phyloP scores from a whole-genome alignment of 37 sponge, comb jelly and placozoan genomes.

The Axinella damicornis region DNA sequence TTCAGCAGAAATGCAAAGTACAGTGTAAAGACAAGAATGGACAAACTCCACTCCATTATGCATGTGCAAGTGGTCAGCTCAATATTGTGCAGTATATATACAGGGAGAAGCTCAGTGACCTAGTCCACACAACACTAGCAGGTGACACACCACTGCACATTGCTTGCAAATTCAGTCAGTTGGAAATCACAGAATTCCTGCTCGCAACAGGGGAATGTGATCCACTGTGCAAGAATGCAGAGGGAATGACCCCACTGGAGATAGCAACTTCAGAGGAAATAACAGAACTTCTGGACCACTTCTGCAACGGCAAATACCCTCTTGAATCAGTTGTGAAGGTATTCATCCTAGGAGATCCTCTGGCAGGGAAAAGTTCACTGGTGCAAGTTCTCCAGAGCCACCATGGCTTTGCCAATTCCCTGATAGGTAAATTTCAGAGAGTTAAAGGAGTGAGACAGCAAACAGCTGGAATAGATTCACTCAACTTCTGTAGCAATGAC shows the following conservation, averaged over 20 bases:
- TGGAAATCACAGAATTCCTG: neutral
- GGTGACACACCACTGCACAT: slow-evolving; percentile 8
- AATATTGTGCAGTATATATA: neutral
- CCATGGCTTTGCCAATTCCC: neutral
- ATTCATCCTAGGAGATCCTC: slow-evolving; percentile 29
- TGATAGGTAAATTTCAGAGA: neutral
- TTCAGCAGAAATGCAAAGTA: neutral
- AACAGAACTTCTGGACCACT: too few relatives aligned
- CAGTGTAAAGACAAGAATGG: neutral
- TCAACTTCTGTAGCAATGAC: slow-evolving; percentile 2
- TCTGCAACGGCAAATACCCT: neutral
- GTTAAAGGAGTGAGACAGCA: neutral
- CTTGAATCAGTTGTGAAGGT: neutral
- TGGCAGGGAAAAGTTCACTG: slow-evolving; percentile 44
- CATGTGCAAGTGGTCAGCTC: slow-evolving; percentile 16
- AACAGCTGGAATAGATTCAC: slow-evolving; percentile 37
- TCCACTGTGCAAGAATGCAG: too few relatives aligned
- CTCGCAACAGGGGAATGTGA: neutral
- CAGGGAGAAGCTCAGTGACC: too few relatives aligned
- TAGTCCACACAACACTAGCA: too few relatives aligned
- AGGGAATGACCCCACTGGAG: neutral
- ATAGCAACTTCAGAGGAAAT: too few relatives aligned
- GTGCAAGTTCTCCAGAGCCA: slow-evolving; percentile 17
- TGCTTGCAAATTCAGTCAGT: neutral
- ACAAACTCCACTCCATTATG: slow-evolving; percentile 37